Percentiles rank a stretch among this genome's conserved stretches.
Conservation (phyloP, 2,888 invertebrate species). For the Scaptomyza parva region DNA sequence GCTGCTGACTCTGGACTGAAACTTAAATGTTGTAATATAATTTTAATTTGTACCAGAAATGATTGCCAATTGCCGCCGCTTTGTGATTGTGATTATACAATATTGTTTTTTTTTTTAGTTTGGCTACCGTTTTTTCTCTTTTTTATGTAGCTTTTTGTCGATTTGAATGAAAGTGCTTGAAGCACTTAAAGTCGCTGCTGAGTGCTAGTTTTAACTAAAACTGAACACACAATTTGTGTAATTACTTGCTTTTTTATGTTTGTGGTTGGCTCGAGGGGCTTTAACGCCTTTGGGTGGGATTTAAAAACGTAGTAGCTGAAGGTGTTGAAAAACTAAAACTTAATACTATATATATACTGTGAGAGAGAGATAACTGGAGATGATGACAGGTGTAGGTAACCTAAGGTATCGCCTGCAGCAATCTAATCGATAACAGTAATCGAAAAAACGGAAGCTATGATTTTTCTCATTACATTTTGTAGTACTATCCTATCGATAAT, state of each 20-base stretch:
- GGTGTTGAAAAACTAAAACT: constrained; percentile 12
- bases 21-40: constrained; percentile 73
- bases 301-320: background rate
- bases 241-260: constrained; percentile 34
- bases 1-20: constrained; percentile 53
- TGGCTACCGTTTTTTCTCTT: background rate
- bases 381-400: background rate
- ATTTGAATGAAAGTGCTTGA: constrained; percentile 62
- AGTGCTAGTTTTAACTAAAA: constrained; percentile 38
- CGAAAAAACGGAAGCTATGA: background rate
- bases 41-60: constrained; percentile 76
- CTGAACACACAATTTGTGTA: constrained; percentile 63
- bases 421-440: background rate
- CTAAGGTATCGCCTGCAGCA: background rate
- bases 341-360: background rate
- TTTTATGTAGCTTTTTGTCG: constrained; percentile 25
- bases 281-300: no score
- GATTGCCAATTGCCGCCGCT: constrained; percentile 71
- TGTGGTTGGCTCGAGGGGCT: background rate
- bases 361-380: background rate
- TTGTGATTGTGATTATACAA: constrained; percentile 69
- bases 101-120: constrained; percentile 20
- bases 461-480: no score
- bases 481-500: no score
- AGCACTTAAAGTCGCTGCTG: constrained; percentile 40